Evolutionary conservation across 2,888 invertebrate genomes (phyloP).

Genomic region (Elmis aenea): DNA sequence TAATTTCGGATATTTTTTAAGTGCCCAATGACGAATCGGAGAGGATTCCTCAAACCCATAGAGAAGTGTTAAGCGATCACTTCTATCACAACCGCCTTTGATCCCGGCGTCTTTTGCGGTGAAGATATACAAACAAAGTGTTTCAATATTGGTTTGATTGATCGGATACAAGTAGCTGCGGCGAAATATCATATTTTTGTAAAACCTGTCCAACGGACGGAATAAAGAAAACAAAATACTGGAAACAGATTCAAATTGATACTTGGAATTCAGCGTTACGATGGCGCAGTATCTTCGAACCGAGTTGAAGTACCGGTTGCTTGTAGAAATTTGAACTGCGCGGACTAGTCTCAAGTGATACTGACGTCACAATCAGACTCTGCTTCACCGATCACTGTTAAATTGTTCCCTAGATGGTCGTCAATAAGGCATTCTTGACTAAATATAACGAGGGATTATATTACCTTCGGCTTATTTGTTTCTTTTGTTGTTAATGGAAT

Average conservation of each 20-base stretch:
- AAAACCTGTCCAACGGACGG: too few relatives aligned
- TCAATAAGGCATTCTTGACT: constrained; percentile 18
- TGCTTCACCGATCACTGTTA: constrained; percentile 11
- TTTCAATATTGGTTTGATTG: constrained; percentile 7
- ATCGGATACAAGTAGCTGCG: constrained; percentile 5
- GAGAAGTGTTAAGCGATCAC: constrained; percentile 4
- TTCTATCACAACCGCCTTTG: constrained; percentile 7
- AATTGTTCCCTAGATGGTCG: constrained; percentile 16
- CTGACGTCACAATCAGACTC: constrained; percentile 13
- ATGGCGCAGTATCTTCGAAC: too few relatives aligned
- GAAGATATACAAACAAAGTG: constrained; percentile 7
- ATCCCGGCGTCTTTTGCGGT: constrained; percentile 2
- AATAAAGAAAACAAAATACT: too few relatives aligned
- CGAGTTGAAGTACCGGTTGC: constrained; percentile 3
- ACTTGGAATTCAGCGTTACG: too few relatives aligned
- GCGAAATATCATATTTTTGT: too few relatives aligned
- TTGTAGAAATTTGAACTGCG: constrained; percentile 14
- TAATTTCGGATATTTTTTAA: too few relatives aligned
- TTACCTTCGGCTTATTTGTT: too few relatives aligned
- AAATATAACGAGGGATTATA: constrained; percentile 22
- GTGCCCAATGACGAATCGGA: too few relatives aligned
- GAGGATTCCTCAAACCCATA: too few relatives aligned
- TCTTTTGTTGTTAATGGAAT: too few relatives aligned
- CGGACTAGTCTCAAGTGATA: constrained; percentile 15
- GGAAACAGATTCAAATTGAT: too few relatives aligned